Conservation (phyloP, 2,113 vertebrate species). For the Amblyornis subalaris region DNA sequence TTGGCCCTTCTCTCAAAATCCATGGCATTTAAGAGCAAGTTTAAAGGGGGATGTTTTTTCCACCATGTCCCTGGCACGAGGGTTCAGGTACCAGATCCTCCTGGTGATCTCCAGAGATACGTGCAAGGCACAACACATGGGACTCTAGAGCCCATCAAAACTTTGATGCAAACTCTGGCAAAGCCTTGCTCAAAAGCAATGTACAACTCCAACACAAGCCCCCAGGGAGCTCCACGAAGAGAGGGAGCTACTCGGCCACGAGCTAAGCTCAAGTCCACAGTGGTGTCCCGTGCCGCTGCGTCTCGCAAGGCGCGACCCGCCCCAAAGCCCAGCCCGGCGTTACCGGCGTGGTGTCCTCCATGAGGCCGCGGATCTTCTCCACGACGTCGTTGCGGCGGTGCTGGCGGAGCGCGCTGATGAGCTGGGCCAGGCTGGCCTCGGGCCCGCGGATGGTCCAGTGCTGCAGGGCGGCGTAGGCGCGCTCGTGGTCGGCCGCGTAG, state of each 20-base stretch:
- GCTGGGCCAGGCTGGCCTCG: slow-evolving; percentile 92
- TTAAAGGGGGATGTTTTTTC: not conserved
- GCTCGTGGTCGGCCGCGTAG: slow-evolving; percentile 85
- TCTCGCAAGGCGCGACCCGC: rapidly evolving
- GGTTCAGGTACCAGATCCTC: not conserved
- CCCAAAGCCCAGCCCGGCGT: rapidly evolving
- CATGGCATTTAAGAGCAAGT: not conserved
- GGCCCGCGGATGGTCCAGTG: slow-evolving; percentile 94
- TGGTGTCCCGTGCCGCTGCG: rapidly evolving
- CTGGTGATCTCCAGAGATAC: not conserved
- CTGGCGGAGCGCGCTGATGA: slow-evolving; percentile 90
- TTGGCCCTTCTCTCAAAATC: not conserved
- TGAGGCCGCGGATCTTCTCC: slow-evolving; percentile 91
- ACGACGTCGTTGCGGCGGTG: slow-evolving; percentile 92
- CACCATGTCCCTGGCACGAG: rapidly evolving
- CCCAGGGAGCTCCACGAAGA: rapidly evolving
- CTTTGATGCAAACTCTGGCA: not conserved
- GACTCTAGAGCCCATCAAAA: not conserved
- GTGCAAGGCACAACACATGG: rapidly evolving
- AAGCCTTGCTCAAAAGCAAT: not conserved
- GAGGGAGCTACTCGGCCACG: rapidly evolving
- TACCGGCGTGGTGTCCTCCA: slow-evolving; percentile 95
- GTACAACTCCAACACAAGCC: not conserved
- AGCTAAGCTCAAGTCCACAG: not conserved
- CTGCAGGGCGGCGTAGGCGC: slow-evolving; percentile 90